A percentile compares a stretch with the other conserved stretches of the same genome.
Evolutionary conservation across 2,113 vertebrate species (phyloP).

Genomic region (Phylloscopus trochiloides): DNA sequence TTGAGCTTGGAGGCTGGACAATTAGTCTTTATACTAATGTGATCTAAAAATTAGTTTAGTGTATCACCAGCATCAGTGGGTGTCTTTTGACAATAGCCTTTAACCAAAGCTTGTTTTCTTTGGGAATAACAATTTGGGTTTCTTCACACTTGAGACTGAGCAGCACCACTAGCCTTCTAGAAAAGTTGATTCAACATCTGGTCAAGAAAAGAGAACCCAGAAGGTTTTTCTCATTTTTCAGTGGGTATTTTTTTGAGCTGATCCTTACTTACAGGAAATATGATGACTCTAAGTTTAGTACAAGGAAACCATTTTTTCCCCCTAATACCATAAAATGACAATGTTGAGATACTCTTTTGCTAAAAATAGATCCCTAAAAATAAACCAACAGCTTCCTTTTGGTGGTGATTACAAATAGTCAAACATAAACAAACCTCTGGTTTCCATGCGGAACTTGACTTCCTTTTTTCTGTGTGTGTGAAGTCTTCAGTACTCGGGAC

Average conservation of each 20-base stretch:
- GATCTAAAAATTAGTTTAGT: neutral
- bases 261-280: constrained; percentile 1
- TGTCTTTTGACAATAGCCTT: neutral
- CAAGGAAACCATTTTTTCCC: constrained; percentile 3
- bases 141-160: neutral
- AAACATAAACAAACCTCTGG: constrained; percentile 7
- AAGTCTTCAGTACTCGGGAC: neutral
- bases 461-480: neutral
- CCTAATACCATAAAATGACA: constrained; percentile 1
- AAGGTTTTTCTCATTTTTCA: neutral
- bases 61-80: neutral
- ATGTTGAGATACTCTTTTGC: constrained; percentile 20
- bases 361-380: constrained; percentile 51
- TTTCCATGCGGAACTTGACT: neutral
- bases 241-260: neutral
- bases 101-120: neutral
- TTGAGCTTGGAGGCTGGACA: neutral
- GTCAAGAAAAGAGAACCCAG: neutral
- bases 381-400: constrained; percentile 46
- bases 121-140: neutral
- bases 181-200: neutral
- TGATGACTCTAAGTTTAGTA: neutral
- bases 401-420: neutral
- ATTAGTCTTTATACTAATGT: neutral
- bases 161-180: neutral